Base-by-base conservation (phyloP, 2,888 invertebrate genomes). In the Aspidapion aeneum region DNA sequence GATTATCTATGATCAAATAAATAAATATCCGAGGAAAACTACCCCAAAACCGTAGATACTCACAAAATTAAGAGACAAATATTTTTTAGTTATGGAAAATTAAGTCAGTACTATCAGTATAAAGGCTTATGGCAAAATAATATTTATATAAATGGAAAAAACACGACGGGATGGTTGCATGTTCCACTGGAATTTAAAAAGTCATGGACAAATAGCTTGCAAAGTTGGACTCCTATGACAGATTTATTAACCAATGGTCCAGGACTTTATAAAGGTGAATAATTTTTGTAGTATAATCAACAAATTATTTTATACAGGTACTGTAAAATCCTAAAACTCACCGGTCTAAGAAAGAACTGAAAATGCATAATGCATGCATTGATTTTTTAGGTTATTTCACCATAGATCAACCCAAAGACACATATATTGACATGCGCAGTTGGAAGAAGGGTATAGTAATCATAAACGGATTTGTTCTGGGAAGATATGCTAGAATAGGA, bases 401-500 rank as follows among this genome's bases (percentile, higher is more conserved):
- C 1, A 63, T 68, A n/a, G 62, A 66, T 0, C 79, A 79, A 16
- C 84, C 88, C 0, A 74, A 82, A 50, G 94, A 95, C 74, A 94
- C 93, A 0, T 95, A 87, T 75, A 73, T 95, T 16, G 88, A 91
- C 73, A 86, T 92, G 70, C 81, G 83, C 55, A 86, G 86, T 17
- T 96, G 95, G 96, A 87, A 85, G 61, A 95, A 94, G 83, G 95
- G 95, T 1, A 84, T 90, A 63, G 87, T 90, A 0, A 91, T 91
- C 78, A 79, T 96, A 0, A 96, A 96, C 76, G 91, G 90, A 0
- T 86, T 90, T 73, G 93, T 94, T 75, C 82, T 96, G 19, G 95
- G 95, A 0, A 84, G 96, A 56, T 94, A 94, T 79, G 88, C 89
- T 0, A 74, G 82, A 1, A 82, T 85, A 21, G 95, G 95, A 0